These are phyloP conservation scores for Emys orbicularis DNA, from an alignment of 2,797 vertebrate genomes.

Conservation along the genomic window DNA sequence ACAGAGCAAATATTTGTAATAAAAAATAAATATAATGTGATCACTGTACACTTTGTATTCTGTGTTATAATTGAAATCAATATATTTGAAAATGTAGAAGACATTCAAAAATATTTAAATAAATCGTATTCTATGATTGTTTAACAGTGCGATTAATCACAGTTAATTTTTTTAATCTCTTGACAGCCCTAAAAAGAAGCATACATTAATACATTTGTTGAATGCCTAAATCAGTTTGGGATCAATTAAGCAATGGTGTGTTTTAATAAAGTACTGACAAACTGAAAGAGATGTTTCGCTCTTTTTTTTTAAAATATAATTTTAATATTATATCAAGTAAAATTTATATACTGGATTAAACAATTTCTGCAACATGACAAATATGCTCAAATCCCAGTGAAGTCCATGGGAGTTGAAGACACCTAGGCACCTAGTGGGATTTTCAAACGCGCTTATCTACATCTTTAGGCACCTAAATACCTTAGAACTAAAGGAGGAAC, in stretches of 20 bases:
- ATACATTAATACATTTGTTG: neutral
- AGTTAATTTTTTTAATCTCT: too few relatives aligned
- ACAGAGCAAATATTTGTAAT: too few relatives aligned
- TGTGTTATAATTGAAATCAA: too few relatives aligned
- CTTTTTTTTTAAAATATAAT: neutral
- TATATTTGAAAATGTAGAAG: too few relatives aligned
- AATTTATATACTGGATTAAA: neutral
- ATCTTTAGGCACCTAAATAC: neutral
- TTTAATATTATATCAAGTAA: neutral
- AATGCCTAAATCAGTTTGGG: neutral
- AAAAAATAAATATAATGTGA: too few relatives aligned
- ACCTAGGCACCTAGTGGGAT: neutral
- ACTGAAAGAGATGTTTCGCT: neutral
- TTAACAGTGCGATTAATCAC: too few relatives aligned
- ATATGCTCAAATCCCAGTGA: neutral
- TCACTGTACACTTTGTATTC: too few relatives aligned
- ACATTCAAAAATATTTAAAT: too few relatives aligned
- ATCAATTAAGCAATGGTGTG: neutral
- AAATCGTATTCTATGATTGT: too few relatives aligned
- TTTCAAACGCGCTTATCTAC: neutral
- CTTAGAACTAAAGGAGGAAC: neutral
- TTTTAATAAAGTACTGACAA: neutral
- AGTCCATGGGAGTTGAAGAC: neutral
- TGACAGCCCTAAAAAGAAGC: neutral
- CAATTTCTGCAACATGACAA: neutral